Percentiles rank a stretch among this genome's conserved stretches.
Evolutionary conservation across 2,113 vertebrate species (phyloP).

Genomic region (Columba janthina): DNA sequence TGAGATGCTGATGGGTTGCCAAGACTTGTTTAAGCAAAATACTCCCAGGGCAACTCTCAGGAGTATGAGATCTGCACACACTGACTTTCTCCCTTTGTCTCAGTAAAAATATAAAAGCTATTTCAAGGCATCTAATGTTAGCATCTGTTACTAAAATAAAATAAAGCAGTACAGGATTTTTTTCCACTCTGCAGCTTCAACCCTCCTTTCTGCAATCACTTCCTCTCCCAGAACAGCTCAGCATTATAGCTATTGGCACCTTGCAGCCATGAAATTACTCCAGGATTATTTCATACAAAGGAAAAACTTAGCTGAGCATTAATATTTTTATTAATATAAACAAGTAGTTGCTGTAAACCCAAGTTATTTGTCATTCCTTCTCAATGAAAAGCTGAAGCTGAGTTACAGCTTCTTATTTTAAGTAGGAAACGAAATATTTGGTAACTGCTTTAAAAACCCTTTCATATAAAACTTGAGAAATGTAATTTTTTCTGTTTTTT

Average conservation of each 20-base stretch:
- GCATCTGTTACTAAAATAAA: background rate
- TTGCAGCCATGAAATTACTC: background rate
- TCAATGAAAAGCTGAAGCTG: background rate
- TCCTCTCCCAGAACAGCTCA: background rate
- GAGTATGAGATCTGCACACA: background rate
- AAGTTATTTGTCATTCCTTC: background rate
- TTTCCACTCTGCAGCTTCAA: background rate
- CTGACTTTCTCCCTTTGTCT: background rate
- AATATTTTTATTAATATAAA: background rate
- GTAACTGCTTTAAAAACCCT: background rate
- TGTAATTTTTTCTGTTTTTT: too few relatives aligned
- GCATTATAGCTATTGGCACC: background rate
- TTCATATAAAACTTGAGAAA: background rate
- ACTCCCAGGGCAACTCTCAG: background rate
- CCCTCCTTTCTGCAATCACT: background rate
- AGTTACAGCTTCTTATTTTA: background rate
- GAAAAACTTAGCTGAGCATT: background rate
- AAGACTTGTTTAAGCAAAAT: background rate
- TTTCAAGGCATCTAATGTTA: background rate
- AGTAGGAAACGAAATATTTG: background rate
- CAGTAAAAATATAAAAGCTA: background rate
- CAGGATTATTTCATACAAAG: background rate
- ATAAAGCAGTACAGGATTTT: background rate
- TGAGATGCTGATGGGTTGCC: background rate
- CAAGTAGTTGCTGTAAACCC: background rate